Evolutionary conservation across 2,113 vertebrate species (phyloP).

Genomic region (Labrus mixtus): DNA sequence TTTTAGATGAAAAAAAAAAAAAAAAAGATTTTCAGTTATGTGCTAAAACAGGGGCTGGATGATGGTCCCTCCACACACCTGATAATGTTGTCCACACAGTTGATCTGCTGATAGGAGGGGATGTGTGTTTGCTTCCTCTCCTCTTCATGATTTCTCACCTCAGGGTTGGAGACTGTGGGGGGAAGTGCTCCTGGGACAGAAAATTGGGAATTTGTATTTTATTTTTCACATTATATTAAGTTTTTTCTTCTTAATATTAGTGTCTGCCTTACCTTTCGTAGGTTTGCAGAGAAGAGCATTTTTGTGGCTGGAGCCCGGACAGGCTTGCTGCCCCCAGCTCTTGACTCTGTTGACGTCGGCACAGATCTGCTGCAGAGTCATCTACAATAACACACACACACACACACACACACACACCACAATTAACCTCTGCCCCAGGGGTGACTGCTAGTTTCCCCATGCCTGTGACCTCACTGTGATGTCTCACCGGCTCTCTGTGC

Average conservation of each 20-base stretch:
- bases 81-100: constrained; percentile 91
- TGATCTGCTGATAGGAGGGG: constrained; percentile 94
- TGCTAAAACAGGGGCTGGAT: no score
- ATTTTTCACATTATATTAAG: not conserved
- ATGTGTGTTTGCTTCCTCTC: constrained; percentile 78
- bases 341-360: constrained; percentile 88
- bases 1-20: no score
- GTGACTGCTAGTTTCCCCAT: not conserved
- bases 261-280: constrained; percentile 59
- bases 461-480: not conserved
- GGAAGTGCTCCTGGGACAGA: constrained; percentile 40
- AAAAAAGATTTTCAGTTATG: no score
- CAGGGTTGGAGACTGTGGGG: constrained; percentile 54
- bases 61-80: constrained; percentile 76
- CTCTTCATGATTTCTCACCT: constrained; percentile 68
- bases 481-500: constrained; percentile 78
- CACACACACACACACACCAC: not conserved
- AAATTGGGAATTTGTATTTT: not conserved
- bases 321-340: constrained; percentile 85
- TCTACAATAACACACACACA: constrained; percentile 63
- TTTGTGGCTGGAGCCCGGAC: constrained; percentile 83
- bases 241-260: not conserved
- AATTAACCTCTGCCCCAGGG: not conserved
- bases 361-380: constrained; percentile 88
- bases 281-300: constrained; percentile 50